Base-by-base conservation (phyloP, 2,888 invertebrate species). In the Sminthurinus aureus region DNA sequence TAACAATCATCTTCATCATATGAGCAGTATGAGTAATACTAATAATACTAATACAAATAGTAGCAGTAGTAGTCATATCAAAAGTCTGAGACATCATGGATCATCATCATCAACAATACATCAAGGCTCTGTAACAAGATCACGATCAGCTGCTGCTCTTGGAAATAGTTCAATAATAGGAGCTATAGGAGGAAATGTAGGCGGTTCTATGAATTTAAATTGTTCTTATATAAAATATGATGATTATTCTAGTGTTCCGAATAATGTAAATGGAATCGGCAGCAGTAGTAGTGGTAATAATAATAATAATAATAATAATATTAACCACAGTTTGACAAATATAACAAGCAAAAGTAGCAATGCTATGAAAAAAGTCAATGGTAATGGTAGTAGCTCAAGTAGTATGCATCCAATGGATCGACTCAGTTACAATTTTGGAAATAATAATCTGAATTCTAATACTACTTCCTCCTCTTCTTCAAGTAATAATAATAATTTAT, bases 141-240 rank as follows among this genome's bases (percentile, higher is more conserved):
- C 82, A 74, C 77, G 84, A 75, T 75, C 58, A 38, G 50, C 78
- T 52, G 50, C 78, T 52, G 74, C 69, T 24, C 15, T 84, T 81
- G 71, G 74, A 18, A 38, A 38, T 38, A 38, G 38, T 38, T 38
- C 38, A 38, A 38, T 38, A 38, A 38, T 38, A 38, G 38, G 38
- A 38, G 38, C 38, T 38, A 74, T 26, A 66, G 71, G 83, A 58
- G 83, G 74, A 11, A 13, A 13, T n/a, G 67, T 73, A n/a, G 67
- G 83, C 20, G 66, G 64, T 12, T 58, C 79, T 24, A n/a, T 66
- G 38, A 79, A 73, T 79, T 24, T 58, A 38, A 79, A 75, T 84
- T 86, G 85, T 77, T 84, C 87, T 50, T 87, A 87, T 81, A 85
- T 85, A 79, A 87, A 87, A 83, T 87, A 86, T 85, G 87, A 87